phyloP scores from a whole-genome alignment of 2,888 invertebrate species.

The Lasioglossum leucozonium region DNA sequence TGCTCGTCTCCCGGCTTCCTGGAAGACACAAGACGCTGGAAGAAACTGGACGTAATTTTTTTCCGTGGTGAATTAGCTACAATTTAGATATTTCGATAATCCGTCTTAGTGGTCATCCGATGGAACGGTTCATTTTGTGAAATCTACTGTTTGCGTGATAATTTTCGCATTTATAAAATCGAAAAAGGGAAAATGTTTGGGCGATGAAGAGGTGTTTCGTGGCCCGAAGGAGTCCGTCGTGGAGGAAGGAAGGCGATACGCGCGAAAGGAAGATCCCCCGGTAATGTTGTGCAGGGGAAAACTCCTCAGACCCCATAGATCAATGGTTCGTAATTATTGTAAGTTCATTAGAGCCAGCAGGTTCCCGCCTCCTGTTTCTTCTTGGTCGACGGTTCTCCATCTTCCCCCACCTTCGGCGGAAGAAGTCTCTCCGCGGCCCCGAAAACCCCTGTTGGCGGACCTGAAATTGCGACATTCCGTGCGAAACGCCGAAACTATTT shows the following conservation, averaged over 20 bases:
- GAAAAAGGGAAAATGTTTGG: background rate
- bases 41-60: background rate
- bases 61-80: background rate
- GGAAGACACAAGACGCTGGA: background rate
- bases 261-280: constrained; percentile 67
- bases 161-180: background rate
- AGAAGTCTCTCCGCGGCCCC: constrained; percentile 74
- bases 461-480: constrained; percentile 84
- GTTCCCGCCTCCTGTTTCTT: constrained; percentile 65
- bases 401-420: constrained; percentile 62
- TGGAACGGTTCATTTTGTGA: too few species aligned
- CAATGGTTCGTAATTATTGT: constrained; percentile 84
- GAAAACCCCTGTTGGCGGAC: constrained; percentile 72
- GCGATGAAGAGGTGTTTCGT: background rate
- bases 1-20: background rate
- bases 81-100: background rate
- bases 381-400: constrained; percentile 57
- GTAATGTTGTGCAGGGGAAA: constrained; percentile 78
- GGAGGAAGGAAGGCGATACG: background rate
- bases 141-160: too few species aligned
- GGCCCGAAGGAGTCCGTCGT: background rate
- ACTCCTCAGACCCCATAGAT: constrained; percentile 83
- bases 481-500: constrained; percentile 84
- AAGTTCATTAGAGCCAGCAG: constrained; percentile 83
- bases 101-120: background rate